Evolutionary conservation across 2,113 vertebrate genomes (phyloP).

Genomic region (rat (Rattus norvegicus)): GRCr8 NC_086022.1:167245501-167246000

Average conservation of each 20-base stretch:
- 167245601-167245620: rapidly evolving
- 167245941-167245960: neutral
- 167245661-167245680: neutral
- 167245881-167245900: no score
- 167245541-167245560: no score
- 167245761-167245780: neutral
- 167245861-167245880: neutral
- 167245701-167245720: neutral
- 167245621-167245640: neutral
- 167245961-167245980: neutral
- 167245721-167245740: neutral
- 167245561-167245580: neutral
- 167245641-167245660: neutral
- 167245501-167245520: no score
- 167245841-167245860: neutral
- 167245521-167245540: no score
- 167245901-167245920: neutral
- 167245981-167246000: neutral
- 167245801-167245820: neutral
- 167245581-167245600: neutral
- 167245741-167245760: neutral
- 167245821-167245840: no score
- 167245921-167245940: neutral
- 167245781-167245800: neutral
- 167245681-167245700: neutral